phyloP scores from a whole-genome alignment of 2,797 vertebrate genomes.

The Coracias cyanogaster region DNA sequence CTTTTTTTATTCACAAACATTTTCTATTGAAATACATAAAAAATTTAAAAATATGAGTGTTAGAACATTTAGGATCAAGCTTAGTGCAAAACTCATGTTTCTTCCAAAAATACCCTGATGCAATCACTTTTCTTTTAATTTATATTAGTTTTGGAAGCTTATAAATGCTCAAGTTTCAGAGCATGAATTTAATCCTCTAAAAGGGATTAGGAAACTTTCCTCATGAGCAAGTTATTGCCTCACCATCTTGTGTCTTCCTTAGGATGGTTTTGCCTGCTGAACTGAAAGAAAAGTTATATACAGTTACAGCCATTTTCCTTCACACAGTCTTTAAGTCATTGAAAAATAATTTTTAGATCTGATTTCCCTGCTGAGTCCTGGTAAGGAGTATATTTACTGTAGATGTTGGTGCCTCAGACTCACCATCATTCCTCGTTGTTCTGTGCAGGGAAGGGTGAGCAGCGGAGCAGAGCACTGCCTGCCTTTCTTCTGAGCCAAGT shows the following conservation, averaged over 20 bases:
- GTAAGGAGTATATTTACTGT: neutral
- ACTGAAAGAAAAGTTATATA: neutral
- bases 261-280: neutral
- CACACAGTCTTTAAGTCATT: neutral
- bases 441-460: neutral
- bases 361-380: neutral
- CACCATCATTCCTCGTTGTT: neutral
- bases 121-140: neutral
- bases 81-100: neutral
- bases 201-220: neutral
- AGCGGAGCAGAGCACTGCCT: neutral
- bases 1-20: neutral
- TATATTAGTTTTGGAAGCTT: neutral
- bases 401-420: neutral
- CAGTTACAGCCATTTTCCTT: neutral
- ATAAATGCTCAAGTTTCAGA: neutral
- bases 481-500: neutral
- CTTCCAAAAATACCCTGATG: neutral
- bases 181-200: neutral
- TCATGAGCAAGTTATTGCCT: neutral
- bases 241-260: neutral
- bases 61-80: neutral
- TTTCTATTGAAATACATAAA: neutral
- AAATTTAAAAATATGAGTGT: neutral
- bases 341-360: neutral